Percentiles rank a stretch among this genome's conserved stretches.
These are phyloP conservation scores for Drosophila falleni DNA, from an alignment of 2,888 invertebrate genomes.

Conservation along the genomic window DNA sequence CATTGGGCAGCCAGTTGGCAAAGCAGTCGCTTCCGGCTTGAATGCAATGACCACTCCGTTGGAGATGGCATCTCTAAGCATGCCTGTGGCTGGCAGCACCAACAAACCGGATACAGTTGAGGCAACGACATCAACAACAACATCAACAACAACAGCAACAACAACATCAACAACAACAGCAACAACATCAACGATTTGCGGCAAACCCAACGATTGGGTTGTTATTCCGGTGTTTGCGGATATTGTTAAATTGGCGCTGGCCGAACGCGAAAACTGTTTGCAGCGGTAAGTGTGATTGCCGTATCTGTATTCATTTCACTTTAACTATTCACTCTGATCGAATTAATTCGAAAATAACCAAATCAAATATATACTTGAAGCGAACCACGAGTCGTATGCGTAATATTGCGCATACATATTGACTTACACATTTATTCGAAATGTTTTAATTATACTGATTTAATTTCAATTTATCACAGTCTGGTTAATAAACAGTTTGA, in stretches of 20 bases:
- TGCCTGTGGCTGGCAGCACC: conserved; percentile 29
- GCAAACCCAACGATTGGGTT: conserved; percentile 85
- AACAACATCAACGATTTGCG: conserved; percentile 44
- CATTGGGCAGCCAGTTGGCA: conserved; percentile 48
- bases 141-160: conserved; percentile 36
- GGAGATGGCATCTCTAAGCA: conserved; percentile 25
- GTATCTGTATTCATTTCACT: conserved; percentile 29
- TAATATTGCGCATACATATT: conserved; percentile 36
- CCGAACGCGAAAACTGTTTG: conserved; percentile 85
- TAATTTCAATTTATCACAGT: conserved; percentile 56
- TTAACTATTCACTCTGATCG: conserved; percentile 6
- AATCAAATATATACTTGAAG: conserved; percentile 10
- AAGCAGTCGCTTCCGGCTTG: conserved; percentile 66
- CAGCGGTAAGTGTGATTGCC: conserved; percentile 82
- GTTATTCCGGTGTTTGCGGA: conserved; percentile 86
- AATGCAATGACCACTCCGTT: conserved; percentile 48
- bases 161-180: conserved; percentile 35
- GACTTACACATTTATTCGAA: not conserved
- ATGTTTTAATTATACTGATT: conserved; percentile 22
- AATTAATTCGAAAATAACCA: conserved; percentile 9
- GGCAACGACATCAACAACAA: conserved; percentile 34
- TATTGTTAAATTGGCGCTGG: conserved; percentile 85
- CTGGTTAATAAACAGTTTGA: not conserved
- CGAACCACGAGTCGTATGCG: conserved; percentile 21
- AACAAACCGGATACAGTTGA: conserved; percentile 11